These are phyloP conservation scores for Agrotis puta DNA, from an alignment of 2,888 invertebrate species.

Conservation along the genomic window DNA sequence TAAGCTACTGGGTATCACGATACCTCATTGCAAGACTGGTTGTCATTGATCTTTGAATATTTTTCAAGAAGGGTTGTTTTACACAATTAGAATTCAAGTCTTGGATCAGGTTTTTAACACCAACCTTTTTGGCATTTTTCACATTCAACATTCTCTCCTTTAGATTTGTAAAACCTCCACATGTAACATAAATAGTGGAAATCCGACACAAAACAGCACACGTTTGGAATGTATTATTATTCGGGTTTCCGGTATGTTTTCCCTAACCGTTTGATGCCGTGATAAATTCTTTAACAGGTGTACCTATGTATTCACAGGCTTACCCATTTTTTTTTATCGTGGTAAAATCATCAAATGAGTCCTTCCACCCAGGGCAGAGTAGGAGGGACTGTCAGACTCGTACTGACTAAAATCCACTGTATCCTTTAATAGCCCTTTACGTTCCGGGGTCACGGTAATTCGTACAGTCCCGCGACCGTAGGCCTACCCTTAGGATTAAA, in stretches of 20 bases:
- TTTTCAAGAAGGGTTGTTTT: neutral
- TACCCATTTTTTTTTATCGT: too few species aligned
- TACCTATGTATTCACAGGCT: slow-evolving; percentile 10
- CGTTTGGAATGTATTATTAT: slow-evolving; percentile 46
- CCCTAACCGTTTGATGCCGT: slow-evolving; percentile 45
- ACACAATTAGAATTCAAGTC: neutral
- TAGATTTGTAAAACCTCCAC: slow-evolving; percentile 26
- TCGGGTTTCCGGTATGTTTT: slow-evolving; percentile 42
- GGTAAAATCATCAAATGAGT: too few species aligned
- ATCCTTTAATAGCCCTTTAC: too few species aligned
- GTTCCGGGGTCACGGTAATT: too few species aligned
- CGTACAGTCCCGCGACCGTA: too few species aligned
- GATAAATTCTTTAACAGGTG: slow-evolving; percentile 34
- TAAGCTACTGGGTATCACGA: too few species aligned
- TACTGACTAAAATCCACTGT: too few species aligned
- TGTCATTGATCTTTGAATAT: neutral
- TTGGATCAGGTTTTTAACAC: neutral
- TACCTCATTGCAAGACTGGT: too few species aligned
- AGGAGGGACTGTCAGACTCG: too few species aligned
- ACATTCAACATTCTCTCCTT: neutral
- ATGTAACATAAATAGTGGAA: slow-evolving; percentile 42
- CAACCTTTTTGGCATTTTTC: slow-evolving; percentile 1
- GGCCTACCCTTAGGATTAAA: slow-evolving; percentile 7
- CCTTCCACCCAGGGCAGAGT: too few species aligned
- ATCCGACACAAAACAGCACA: slow-evolving; percentile 42